Conservation (phyloP, 2,113 vertebrate species). For the Aspidoscelis tigris region DNA sequence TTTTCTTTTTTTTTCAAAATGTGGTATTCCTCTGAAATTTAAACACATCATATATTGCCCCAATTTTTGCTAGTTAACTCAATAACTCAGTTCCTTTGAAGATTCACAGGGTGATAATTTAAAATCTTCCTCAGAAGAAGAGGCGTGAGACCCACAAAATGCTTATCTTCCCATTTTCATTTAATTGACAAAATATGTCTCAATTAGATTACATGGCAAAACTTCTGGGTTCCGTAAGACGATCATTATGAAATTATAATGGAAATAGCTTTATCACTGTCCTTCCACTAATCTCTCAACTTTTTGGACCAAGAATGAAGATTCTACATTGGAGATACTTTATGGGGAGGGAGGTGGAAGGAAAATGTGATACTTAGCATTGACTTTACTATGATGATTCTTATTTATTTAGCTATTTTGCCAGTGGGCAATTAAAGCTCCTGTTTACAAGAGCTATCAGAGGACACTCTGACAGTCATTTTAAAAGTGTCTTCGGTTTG, state of each 20-base stretch:
- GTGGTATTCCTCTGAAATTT: slow-evolving; percentile 56
- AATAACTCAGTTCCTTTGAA: slow-evolving; percentile 52
- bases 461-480: too few relatives aligned
- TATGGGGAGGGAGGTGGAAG: not conserved
- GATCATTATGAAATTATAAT: slow-evolving; percentile 22
- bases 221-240: slow-evolving; percentile 24
- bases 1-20: slow-evolving; percentile 4
- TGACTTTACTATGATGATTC: too few relatives aligned
- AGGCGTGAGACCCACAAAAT: slow-evolving; percentile 21
- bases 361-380: not conserved
- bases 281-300: not conserved
- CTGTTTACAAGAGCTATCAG: too few relatives aligned
- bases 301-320: not conserved
- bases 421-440: not conserved
- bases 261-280: slow-evolving; percentile 27
- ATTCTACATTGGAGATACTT: not conserved
- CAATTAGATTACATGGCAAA: slow-evolving; percentile 35
- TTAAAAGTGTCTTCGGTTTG: too few relatives aligned
- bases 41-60: slow-evolving; percentile 56
- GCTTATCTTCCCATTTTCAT: slow-evolving; percentile 40
- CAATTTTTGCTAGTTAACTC: slow-evolving; percentile 52
- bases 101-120: slow-evolving; percentile 39
- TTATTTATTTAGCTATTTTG: not conserved
- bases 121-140: slow-evolving; percentile 35
- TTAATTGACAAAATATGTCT: slow-evolving; percentile 45